These are phyloP conservation scores for Xestia rhomboidea DNA, from an alignment of 2,888 invertebrate genomes.

Conservation along the genomic window DNA sequence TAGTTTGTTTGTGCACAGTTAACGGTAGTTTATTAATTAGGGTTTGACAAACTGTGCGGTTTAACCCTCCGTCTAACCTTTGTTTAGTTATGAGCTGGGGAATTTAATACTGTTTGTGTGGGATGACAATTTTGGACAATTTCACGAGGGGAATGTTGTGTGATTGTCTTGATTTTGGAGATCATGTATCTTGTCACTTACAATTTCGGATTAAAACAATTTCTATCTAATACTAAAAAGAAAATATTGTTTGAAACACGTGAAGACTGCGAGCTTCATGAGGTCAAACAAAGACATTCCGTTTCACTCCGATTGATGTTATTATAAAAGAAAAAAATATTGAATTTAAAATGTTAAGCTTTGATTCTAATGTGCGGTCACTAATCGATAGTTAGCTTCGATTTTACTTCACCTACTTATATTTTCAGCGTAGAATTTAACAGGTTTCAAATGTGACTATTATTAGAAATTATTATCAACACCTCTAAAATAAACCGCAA, in stretches of 20 bases:
- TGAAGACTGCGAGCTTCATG: neutral
- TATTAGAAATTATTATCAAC: neutral
- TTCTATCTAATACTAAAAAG: neutral
- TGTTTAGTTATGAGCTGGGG: conserved; percentile 60
- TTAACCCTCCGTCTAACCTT: conserved; percentile 57
- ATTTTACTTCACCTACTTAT: neutral
- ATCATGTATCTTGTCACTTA: neutral
- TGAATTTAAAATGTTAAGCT: too few relatives aligned
- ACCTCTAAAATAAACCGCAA: neutral
- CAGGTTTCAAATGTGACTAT: neutral
- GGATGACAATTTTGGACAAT: conserved; percentile 44
- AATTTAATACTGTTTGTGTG: conserved; percentile 53
- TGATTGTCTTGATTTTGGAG: neutral
- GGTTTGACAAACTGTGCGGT: conserved; percentile 84
- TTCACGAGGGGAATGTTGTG: neutral
- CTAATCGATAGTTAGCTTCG: too few relatives aligned
- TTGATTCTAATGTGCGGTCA: neutral
- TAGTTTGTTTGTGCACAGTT: conserved; percentile 68
- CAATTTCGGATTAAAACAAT: neutral
- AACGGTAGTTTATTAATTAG: conserved; percentile 81
- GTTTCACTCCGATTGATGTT: neutral
- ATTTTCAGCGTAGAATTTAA: neutral
- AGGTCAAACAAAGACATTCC: neutral
- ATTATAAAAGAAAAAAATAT: too few relatives aligned
- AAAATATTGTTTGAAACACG: neutral